Percentiles rank a stretch among this genome's conserved stretches.
phyloP scores from a whole-genome alignment of 2,113 vertebrate genomes.

The Acanthisitta chloris region DNA sequence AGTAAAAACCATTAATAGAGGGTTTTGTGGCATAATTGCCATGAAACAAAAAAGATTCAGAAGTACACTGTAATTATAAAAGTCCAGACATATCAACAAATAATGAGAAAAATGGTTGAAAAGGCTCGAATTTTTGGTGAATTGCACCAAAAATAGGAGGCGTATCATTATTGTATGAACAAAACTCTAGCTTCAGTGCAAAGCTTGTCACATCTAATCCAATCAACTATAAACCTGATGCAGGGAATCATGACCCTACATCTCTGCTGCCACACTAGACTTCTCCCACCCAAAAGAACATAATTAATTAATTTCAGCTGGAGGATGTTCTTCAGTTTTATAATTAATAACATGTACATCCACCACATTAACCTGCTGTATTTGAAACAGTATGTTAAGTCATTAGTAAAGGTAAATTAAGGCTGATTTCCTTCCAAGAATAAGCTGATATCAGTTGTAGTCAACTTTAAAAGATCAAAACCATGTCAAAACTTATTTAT shows the following conservation, averaged over 20 bases:
- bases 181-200: background rate
- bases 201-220: conserved; percentile 62
- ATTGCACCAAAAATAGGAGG: background rate
- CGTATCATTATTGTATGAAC: background rate
- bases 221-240: conserved; percentile 27
- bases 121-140: background rate
- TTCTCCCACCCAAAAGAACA: conserved; percentile 37
- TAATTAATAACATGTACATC: conserved; percentile 63
- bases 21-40: background rate
- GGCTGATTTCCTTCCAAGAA: background rate
- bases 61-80: background rate
- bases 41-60: background rate
- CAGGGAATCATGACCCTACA: conserved; percentile 46
- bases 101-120: background rate
- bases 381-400: background rate
- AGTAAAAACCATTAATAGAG: background rate
- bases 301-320: conserved; percentile 66
- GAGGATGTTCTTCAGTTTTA: conserved; percentile 35
- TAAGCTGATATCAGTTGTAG: background rate
- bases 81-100: background rate
- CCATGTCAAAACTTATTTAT: background rate
- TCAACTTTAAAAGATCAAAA: background rate
- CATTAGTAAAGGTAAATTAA: conserved; percentile 48
- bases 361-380: background rate
- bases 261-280: conserved; percentile 33